Percentiles rank a stretch among this genome's conserved stretches.
These are phyloP conservation scores for Tribolium madens DNA, from an alignment of 1,140 invertebrate species.

Conservation along the genomic window DNA sequence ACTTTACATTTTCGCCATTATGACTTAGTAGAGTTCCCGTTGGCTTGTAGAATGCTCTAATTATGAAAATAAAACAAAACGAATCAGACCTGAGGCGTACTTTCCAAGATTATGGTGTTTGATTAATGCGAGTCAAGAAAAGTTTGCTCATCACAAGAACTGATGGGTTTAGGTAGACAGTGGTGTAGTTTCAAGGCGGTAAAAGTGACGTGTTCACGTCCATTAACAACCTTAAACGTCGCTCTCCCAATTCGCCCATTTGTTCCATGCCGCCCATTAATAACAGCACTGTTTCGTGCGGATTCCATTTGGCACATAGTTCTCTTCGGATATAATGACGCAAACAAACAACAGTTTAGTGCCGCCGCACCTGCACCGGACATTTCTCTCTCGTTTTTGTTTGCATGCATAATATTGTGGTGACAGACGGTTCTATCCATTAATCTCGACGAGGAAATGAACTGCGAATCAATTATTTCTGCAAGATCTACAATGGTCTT, in stretches of 20 bases:
- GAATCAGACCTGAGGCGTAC: background rate
- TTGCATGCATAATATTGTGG: slow-evolving; percentile 59
- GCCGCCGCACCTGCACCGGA: slow-evolving; percentile 49
- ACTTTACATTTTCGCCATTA: background rate
- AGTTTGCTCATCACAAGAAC: slow-evolving; percentile 32
- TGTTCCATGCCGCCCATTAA: slow-evolving; percentile 44
- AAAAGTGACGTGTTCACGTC: slow-evolving; percentile 35
- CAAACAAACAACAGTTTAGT: slow-evolving; percentile 38
- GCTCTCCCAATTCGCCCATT: slow-evolving; percentile 36
- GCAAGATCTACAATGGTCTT: background rate
- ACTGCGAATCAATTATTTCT: slow-evolving; percentile 56
- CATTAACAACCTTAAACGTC: slow-evolving; percentile 42
- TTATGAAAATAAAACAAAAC: slow-evolving; percentile 35
- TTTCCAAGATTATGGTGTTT: slow-evolving; percentile 40
- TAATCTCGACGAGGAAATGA: slow-evolving; percentile 56
- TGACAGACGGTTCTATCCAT: slow-evolving; percentile 58
- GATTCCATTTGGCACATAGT: slow-evolving; percentile 38
- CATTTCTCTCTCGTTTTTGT: slow-evolving; percentile 55
- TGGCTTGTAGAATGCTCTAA: background rate
- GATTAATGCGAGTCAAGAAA: slow-evolving; percentile 40
- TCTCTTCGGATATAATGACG: slow-evolving; percentile 40
- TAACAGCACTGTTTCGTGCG: slow-evolving; percentile 35
- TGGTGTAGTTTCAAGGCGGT: slow-evolving; percentile 18
- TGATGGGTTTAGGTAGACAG: slow-evolving; percentile 4
- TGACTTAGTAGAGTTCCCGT: background rate